Evolutionary conservation across 2,888 invertebrate species (phyloP), one percentile per base, ranked within the genome.

Genomic region (Lasioglossum oenotherae): DNA sequence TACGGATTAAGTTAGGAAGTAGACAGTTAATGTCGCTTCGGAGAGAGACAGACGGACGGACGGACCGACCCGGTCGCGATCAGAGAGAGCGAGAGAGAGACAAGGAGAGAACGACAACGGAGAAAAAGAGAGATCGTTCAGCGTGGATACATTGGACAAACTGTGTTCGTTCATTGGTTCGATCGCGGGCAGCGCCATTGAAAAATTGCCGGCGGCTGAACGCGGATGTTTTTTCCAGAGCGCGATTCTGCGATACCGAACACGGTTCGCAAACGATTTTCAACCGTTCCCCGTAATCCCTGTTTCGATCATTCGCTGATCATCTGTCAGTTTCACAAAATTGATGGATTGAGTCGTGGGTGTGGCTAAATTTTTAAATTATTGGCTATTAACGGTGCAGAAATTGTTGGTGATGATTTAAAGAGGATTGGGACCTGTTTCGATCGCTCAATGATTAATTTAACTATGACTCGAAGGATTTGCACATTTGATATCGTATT

Each of bases 1-100:
- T 94, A 94, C 95, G 94, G 95, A 95, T 95, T 95, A 95, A 95
- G 95, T 95, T 95, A 95, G 95, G 95, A 95, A 95, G 95, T 94
- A 92, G 95, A 95, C 95, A 93, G 95, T 95, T 95, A 95, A 94
- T 92, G 93, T 93, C 92, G 92, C 92, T 92, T 89, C 85, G 80
- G 86, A 89, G 91, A 91, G 91, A 90, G 91, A 90, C 87, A 87
- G 86, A 84, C 72, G 60, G 80, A 81, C 79, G 64, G 76, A 78
- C 82, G 73, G 74, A 76, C 53, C 69, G 84, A 71, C 64, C 27
- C 14, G 27, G 19, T 19, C 27, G 67, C 82, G 64, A 69, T 14
- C 35, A 10, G 80, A 77, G 81, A 81, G 72, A 82, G 49, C 57
- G 69, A 81, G 69, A 76, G 82, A 72, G 75, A 88, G 79, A 85